Base-by-base conservation (phyloP, 2,888 invertebrate species). In the Pollenia angustigena region DNA sequence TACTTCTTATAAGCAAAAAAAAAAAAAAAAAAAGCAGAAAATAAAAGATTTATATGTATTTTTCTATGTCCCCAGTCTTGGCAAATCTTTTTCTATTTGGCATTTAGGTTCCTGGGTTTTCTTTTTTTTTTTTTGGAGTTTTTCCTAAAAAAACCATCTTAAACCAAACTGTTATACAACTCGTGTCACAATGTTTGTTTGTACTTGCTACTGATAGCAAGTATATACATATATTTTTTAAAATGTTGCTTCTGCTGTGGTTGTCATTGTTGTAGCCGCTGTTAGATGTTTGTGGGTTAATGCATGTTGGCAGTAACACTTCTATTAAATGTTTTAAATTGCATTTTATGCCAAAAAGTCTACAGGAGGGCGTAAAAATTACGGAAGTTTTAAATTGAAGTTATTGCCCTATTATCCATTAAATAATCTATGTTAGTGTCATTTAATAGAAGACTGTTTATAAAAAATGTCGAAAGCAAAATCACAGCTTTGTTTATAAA, bases 241-340 rank as follows among this genome's bases (percentile, higher is more conserved):
- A 14, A 6, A 60, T 50, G 52, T 11, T 71, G 46, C 66, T 58
- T 74, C 32, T 66, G 18, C 40, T 83, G 48, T 74, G 44, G 54
- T 69, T 82, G 52, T 64, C 7, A 46, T 69, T 50, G 32, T 54
- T 69, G n/a, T 44, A 46, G 44, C 46, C 72, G 71, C 18, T 56
- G 46, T 62, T 60, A 16, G 48, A 32, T 32, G 14, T 58, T 83
- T 75, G 64, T 56, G 68, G 84, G 78, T 84, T 84, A 87, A 78
- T 84, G 83, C 74, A 81, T 78, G 78, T 84, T 87, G 84, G 87
- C 87, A 87, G 68, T 64, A 81, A 74, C 87, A 78, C 81, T 68
- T 82, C 69, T 58, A 85, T 79, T 79, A 82, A 79, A 81, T 76
- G 18, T 72, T 81, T 72, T 76, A 87, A 87, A 83, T 87, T 84